These are phyloP conservation scores for Drosophila chauvacae DNA, from an alignment of 1,140 invertebrate species.

Conservation along the genomic window DNA sequence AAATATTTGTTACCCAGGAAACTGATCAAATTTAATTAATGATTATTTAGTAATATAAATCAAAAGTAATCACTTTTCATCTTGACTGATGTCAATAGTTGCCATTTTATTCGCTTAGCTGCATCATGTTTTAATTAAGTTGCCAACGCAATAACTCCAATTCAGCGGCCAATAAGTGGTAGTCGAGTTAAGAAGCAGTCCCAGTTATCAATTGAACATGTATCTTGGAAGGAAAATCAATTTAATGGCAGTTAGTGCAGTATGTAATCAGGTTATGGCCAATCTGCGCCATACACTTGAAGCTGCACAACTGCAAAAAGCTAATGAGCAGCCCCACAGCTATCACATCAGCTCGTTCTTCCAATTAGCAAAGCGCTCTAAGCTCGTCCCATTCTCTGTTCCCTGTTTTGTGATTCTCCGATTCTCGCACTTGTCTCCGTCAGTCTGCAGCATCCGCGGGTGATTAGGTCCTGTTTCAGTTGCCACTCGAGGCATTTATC, in stretches of 20 bases:
- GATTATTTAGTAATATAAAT: not conserved
- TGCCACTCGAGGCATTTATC: slow-evolving; percentile 53
- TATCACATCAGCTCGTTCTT: slow-evolving; percentile 28
- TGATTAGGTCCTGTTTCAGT: slow-evolving; percentile 32
- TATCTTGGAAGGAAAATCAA: not conserved
- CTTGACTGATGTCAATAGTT: too few species aligned
- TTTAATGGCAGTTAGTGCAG: slow-evolving; percentile 2
- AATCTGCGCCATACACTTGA: slow-evolving; percentile 13
- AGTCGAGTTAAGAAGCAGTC: not conserved
- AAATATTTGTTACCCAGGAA: not conserved
- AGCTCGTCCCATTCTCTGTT: not conserved
- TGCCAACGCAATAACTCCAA: not conserved
- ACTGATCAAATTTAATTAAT: not conserved
- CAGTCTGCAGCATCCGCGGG: slow-evolving; percentile 13
- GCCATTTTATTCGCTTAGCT: not conserved
- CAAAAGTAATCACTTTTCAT: not conserved
- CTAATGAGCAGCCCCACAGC: slow-evolving; percentile 28
- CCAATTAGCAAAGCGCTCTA: slow-evolving; percentile 41
- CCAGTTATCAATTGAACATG: not conserved
- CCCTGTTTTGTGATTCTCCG: not conserved
- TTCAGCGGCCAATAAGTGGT: not conserved
- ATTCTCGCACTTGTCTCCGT: slow-evolving; percentile 4
- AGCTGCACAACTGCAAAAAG: slow-evolving; percentile 6
- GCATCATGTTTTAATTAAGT: not conserved
- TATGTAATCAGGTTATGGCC: slow-evolving; percentile 32